phyloP scores from a whole-genome alignment of 2,888 invertebrate species.

The Epinotia bilunana region DNA sequence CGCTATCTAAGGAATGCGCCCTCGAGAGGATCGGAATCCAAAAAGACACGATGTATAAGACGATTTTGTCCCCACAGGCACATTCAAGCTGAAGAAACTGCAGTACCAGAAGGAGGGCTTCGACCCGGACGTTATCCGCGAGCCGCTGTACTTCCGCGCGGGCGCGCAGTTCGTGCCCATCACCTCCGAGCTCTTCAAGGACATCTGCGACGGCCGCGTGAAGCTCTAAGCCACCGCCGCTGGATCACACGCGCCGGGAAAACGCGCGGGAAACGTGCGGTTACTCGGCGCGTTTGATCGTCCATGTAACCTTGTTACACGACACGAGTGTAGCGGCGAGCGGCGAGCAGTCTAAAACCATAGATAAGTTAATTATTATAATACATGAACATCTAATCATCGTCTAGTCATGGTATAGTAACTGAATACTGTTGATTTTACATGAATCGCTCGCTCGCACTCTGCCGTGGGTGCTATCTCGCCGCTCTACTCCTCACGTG shows the following conservation, averaged over 20 bases:
- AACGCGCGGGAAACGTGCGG: not conserved
- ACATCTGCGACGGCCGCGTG: conserved; percentile 81
- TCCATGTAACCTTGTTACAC: not conserved
- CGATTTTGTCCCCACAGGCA: conserved; percentile 83
- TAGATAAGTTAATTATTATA: not conserved
- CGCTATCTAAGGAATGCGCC: too few species aligned
- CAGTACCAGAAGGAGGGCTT: conserved; percentile 94
- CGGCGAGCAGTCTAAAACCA: not conserved
- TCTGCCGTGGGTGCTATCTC: not conserved
- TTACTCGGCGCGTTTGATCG: not conserved
- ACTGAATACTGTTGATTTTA: too few species aligned
- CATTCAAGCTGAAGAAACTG: conserved; percentile 96
- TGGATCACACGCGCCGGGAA: not conserved
- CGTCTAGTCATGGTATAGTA: not conserved
- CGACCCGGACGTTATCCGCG: conserved; percentile 88
- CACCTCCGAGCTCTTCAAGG: conserved; percentile 84
- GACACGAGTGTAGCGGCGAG: not conserved
- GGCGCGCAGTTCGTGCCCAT: conserved; percentile 83
- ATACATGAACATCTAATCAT: not conserved
- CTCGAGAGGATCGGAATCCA: too few species aligned
- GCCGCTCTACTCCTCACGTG: not conserved
- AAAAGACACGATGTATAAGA: not conserved
- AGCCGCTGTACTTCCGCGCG: conserved; percentile 89
- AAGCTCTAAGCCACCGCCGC: conserved; percentile 65
- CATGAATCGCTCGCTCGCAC: too few species aligned